Evolutionary conservation across 2,888 invertebrate genomes (phyloP).

Genomic region (Eubasilissa splendida): DNA sequence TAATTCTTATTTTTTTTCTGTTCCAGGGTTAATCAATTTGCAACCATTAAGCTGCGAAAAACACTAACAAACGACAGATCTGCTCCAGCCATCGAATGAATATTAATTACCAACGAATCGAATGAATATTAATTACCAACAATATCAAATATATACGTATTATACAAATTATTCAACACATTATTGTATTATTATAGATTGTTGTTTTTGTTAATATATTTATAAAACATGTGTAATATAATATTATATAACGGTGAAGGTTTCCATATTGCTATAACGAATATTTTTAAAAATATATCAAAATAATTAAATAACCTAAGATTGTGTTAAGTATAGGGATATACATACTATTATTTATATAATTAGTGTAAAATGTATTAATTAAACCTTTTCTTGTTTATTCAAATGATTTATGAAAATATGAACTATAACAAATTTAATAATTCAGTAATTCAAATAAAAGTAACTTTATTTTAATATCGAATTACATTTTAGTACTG

Average conservation of each 20-base stretch:
- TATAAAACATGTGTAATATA: constrained; percentile 31
- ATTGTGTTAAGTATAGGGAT: too few relatives aligned
- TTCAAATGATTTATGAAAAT: too few relatives aligned
- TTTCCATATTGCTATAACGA: constrained; percentile 12
- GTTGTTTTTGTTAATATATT: constrained; percentile 43
- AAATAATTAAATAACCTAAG: constrained; percentile 7
- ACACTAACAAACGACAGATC: constrained; percentile 90
- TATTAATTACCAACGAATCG: constrained; percentile 14
- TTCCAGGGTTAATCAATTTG: constrained; percentile 88
- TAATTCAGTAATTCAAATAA: too few relatives aligned
- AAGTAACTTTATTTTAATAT: too few relatives aligned
- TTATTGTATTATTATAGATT: constrained; percentile 27
- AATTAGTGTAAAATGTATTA: too few relatives aligned
- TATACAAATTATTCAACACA: constrained; percentile 24
- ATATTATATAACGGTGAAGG: constrained; percentile 23
- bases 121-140: constrained; percentile 38
- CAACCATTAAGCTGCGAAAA: constrained; percentile 90
- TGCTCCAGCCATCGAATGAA: constrained; percentile 80
- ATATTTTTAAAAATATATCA: constrained; percentile 21
- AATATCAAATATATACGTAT: constrained; percentile 37
- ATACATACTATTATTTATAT: too few relatives aligned
- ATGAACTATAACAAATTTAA: too few relatives aligned
- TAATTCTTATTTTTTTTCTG: constrained; percentile 60
- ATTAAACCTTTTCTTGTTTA: too few relatives aligned
- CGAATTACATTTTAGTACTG: too few relatives aligned